Evolutionary conservation across 2,888 invertebrate species (phyloP).

Genomic region (Stenodera caucasica): DNA sequence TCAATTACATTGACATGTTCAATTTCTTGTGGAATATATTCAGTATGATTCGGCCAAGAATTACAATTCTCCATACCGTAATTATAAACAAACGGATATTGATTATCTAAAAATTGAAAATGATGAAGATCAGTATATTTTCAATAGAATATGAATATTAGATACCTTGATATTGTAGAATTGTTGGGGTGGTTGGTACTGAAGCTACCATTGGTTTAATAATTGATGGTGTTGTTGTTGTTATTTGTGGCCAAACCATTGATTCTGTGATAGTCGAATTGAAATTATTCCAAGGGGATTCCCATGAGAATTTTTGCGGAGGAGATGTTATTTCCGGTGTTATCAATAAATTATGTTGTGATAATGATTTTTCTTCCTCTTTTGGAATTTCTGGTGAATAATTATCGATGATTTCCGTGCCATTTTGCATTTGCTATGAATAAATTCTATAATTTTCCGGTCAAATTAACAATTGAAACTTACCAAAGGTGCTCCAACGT

Average conservation of each 20-base stretch:
- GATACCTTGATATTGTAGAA: constrained; percentile 42
- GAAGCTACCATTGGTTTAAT: constrained; percentile 44
- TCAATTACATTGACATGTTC: constrained; percentile 2
- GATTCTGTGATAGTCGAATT: constrained; percentile 29
- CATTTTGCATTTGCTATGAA: constrained; percentile 36
- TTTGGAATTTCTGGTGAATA: neutral
- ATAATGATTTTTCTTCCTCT: constrained; percentile 6
- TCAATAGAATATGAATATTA: neutral
- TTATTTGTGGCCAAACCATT: constrained; percentile 38
- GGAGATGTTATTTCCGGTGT: constrained; percentile 25
- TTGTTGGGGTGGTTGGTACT: constrained; percentile 44
- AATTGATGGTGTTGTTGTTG: constrained; percentile 31
- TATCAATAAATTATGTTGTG: constrained; percentile 23
- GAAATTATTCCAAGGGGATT: constrained; percentile 33
- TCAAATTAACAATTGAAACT: constrained; percentile 9
- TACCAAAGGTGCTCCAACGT: constrained; percentile 45
- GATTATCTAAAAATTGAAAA: constrained; percentile 32
- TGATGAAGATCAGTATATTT: neutral
- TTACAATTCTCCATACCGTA: constrained; percentile 37
- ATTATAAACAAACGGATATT: constrained; percentile 40
- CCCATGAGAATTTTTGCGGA: constrained; percentile 24
- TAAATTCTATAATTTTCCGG: neutral
- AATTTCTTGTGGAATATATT: constrained; percentile 10
- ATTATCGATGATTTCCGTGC: neutral
- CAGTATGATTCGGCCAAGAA: constrained; percentile 8